phyloP scores from a whole-genome alignment of 2,113 vertebrate genomes.

The Lichenostomus cassidix region DNA sequence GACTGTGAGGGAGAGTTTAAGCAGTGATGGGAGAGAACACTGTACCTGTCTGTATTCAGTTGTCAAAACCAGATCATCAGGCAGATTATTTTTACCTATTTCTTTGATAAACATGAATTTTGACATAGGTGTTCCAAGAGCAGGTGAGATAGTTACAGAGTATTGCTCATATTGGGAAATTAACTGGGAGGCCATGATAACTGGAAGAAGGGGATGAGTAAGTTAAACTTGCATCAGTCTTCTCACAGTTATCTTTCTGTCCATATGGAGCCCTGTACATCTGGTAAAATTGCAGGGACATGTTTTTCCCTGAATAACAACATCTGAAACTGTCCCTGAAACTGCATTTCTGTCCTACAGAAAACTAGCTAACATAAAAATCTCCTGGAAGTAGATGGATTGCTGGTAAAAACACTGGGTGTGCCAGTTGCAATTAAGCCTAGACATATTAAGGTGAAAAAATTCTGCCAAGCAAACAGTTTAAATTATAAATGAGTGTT shows the following conservation, averaged over 20 bases:
- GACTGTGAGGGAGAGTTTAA: background rate
- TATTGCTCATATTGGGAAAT: background rate
- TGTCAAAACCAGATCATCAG: background rate
- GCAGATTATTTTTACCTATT: background rate
- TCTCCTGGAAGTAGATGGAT: background rate
- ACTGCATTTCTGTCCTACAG: background rate
- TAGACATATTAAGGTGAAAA: background rate
- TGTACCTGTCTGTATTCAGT: background rate
- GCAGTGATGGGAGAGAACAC: background rate
- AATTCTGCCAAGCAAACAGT: background rate
- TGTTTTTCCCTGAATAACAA: background rate
- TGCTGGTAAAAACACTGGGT: background rate
- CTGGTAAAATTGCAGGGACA: background rate
- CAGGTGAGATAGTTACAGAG: background rate
- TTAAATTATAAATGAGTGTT: constrained; percentile 36
- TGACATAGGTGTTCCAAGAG: background rate
- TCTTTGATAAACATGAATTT: background rate
- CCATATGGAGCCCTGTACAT: background rate
- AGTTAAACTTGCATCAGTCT: background rate
- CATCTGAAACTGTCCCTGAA: background rate
- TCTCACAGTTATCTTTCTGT: background rate
- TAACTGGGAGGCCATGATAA: background rate
- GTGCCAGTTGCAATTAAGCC: background rate
- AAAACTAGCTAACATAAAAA: background rate
- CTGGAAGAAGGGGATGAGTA: background rate